Percentiles rank a stretch among this genome's conserved stretches.
Conservation (phyloP, 2,797 vertebrate genomes). For the Neoniphon sammara region DNA sequence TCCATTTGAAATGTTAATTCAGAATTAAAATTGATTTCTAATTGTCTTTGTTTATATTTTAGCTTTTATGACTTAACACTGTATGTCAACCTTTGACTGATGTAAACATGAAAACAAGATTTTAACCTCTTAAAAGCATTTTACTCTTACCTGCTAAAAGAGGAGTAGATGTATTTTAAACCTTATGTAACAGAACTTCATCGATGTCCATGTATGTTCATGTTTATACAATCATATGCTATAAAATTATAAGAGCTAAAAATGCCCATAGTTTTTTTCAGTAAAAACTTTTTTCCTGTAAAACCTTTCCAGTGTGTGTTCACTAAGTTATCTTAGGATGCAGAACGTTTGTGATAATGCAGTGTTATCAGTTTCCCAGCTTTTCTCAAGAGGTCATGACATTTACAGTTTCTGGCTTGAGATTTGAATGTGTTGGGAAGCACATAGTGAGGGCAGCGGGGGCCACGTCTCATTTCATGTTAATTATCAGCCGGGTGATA, state of each 20-base stretch:
- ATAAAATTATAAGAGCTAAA: slow-evolving; percentile 86
- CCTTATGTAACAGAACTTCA: slow-evolving; percentile 83
- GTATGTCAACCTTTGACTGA: slow-evolving; percentile 82
- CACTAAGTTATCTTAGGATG: slow-evolving; percentile 22
- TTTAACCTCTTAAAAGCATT: slow-evolving; percentile 85
- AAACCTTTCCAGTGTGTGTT: slow-evolving; percentile 42
- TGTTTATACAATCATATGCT: slow-evolving; percentile 88
- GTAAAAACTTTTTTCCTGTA: slow-evolving; percentile 79
- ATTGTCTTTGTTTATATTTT: slow-evolving; percentile 84
- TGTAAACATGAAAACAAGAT: slow-evolving; percentile 79
- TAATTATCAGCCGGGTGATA: not conserved
- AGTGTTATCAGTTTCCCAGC: not conserved
- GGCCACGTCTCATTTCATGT: slow-evolving; percentile 3
- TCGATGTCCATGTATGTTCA: slow-evolving; percentile 86
- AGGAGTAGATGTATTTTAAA: slow-evolving; percentile 84
- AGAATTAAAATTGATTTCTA: slow-evolving; percentile 79
- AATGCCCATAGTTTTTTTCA: slow-evolving; percentile 86
- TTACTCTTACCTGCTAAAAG: slow-evolving; percentile 80
- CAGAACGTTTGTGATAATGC: slow-evolving; percentile 1
- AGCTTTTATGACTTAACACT: slow-evolving; percentile 84
- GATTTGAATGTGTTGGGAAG: slow-evolving; percentile 5
- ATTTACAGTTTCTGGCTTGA: slow-evolving; percentile 10
- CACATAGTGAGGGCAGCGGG: no score
- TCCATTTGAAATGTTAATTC: slow-evolving; percentile 78
- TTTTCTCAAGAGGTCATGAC: no score